Evolutionary conservation across 2,113 vertebrate genomes (phyloP).

Genomic region (Phocoena phocoena): DNA sequence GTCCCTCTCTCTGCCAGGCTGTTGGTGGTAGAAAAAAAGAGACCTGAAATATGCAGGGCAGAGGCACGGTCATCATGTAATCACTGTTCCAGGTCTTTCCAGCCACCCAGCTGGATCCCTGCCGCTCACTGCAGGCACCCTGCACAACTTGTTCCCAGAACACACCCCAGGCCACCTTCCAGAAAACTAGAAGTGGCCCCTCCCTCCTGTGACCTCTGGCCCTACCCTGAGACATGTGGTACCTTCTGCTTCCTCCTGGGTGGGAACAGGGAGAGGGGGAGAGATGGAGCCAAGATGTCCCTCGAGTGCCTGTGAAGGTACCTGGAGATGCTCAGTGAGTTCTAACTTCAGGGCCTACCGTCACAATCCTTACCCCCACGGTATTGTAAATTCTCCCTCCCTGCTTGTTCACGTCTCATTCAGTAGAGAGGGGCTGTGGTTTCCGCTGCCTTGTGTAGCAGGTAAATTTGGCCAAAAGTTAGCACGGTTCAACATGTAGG

Average conservation of each 20-base stretch:
- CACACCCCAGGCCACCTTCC: not conserved
- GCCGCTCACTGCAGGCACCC: not conserved
- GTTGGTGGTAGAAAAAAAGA: not conserved
- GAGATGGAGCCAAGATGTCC: not conserved
- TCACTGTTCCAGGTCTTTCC: not conserved
- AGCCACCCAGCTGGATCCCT: fast-evolving
- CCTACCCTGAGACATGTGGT: not conserved
- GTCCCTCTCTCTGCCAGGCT: not conserved
- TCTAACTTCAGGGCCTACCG: not conserved
- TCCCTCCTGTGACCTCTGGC: not conserved
- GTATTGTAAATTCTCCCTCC: not conserved
- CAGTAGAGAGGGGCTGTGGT: not conserved
- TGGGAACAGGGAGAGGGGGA: not conserved
- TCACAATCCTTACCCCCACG: fast-evolving
- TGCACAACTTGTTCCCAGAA: not conserved
- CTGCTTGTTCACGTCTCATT: fast-evolving
- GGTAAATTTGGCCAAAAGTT: not conserved
- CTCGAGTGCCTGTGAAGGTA: not conserved
- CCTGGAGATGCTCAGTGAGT: not conserved
- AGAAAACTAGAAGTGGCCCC: not conserved
- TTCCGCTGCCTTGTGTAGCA: not conserved
- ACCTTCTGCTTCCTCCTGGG: not conserved
- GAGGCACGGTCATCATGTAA: not conserved
- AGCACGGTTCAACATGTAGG: not conserved
- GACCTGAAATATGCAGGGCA: not conserved